Base-by-base conservation (phyloP, 2,113 vertebrate species). In the Anolis carolinensis region DNA sequence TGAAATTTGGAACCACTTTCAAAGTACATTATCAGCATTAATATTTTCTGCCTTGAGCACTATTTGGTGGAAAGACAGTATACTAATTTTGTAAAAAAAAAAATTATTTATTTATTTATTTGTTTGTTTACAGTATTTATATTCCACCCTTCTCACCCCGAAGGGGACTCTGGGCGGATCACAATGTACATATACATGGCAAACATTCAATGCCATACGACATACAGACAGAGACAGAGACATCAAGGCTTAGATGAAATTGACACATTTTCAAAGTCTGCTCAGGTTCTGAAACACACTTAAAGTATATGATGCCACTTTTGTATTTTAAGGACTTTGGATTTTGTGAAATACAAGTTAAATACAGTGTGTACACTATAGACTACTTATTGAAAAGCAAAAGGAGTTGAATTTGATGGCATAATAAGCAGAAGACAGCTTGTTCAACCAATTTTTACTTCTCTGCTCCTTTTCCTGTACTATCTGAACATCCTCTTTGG, bases 1-100 rank as follows among this genome's bases (percentile, higher is more conserved):
- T 50, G 44, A 86, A 81, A 86, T 65, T 81, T n/a, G 48, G 78
- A 86, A 81, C 70, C 27, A 11, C 23, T 48, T 52, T 83, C 25
- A 32, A 30, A 16, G 34, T 30, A 34, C 2, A 39, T 86, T 21
- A 72, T 88, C 36, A 0, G 27, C 82, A 18, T 63, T 39, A 78
- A 52, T 21, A 79, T 62, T 9, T 20, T 32, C 21, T 62, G 32
- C 23, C 32, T 62, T 79, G 32, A 72, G 30, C 9, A 32, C 9
- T 3, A 62, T 62, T 79, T 79, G 77, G 25, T 79, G 52, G 23
- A 44, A 44, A 44, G 5, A 44, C 39, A 4, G 5, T 44, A 44
- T 44, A 4, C 39, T 44, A 44, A 44, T 44, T 44, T 44, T 44
- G 39, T 5, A 44, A 44, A n/a, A n/a, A n/a, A n/a, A n/a, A n/a